Evolutionary conservation across 2,888 invertebrate species (phyloP).

Genomic region (Saturnia pavonia): DNA sequence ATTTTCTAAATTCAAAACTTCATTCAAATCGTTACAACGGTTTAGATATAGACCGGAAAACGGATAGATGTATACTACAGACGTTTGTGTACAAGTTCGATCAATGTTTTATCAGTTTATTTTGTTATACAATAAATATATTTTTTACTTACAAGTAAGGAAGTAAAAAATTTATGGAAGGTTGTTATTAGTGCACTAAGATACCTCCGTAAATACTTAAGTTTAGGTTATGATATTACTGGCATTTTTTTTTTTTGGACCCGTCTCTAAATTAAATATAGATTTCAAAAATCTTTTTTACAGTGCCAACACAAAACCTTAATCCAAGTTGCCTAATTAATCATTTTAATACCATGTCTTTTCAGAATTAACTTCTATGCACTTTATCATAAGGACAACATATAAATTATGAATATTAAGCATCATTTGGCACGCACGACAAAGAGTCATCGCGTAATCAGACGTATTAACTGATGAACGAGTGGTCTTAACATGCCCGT

Average conservation of each 20-base stretch:
- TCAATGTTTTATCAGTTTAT: not conserved
- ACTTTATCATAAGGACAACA: conserved; percentile 23
- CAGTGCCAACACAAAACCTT: not conserved
- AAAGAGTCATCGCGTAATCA: conserved; percentile 53
- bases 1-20: no score
- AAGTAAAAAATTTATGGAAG: no score
- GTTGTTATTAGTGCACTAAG: no score
- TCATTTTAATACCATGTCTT: not conserved
- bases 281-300: no score
- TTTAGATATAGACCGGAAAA: no score
- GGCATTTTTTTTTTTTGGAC: no score
- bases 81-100: not conserved
- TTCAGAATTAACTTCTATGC: not conserved
- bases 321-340: not conserved
- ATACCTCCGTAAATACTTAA: no score
- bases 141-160: no score
- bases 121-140: no score
- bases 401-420: conserved; percentile 63
- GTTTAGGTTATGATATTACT: no score
- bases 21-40: no score
- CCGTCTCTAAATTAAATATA: no score
- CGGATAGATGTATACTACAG: not conserved
- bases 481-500: conserved; percentile 73
- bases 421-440: conserved; percentile 46
- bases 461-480: conserved; percentile 38